A percentile compares a stretch with the other conserved stretches of the same genome.
These are phyloP conservation scores for Platysteira castanea DNA, from an alignment of 2,113 vertebrate species.

Conservation along the genomic window DNA sequence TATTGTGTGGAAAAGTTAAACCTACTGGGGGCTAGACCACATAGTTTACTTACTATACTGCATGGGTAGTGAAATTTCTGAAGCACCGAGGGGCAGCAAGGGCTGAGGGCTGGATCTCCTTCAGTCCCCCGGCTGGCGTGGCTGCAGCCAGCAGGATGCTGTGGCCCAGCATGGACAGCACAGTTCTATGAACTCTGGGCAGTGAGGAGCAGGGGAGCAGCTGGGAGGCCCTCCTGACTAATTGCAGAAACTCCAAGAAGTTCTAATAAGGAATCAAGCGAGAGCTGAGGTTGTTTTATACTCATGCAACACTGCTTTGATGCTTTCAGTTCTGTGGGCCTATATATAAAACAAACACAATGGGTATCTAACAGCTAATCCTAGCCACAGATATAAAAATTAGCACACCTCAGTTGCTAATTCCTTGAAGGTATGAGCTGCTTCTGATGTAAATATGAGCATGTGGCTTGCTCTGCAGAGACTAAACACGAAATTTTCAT, in stretches of 20 bases:
- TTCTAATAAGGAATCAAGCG: background rate
- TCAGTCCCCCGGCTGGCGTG: rapidly evolving
- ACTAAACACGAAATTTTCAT: background rate
- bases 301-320: background rate
- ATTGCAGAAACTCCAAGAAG: background rate
- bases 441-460: background rate
- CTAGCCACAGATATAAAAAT: background rate
- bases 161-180: rapidly evolving
- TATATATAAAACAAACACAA: background rate
- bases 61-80: background rate
- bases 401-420: background rate
- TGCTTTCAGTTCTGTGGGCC: background rate
- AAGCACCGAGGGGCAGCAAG: background rate
- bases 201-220: background rate
- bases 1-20: background rate
- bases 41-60: background rate
- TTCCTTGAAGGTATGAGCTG: background rate
- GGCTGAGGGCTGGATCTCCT: background rate
- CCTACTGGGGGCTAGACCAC: background rate
- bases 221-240: background rate
- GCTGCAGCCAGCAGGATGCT: background rate
- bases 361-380: background rate
- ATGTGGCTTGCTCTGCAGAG: background rate
- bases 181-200: rapidly evolving
- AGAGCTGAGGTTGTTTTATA: background rate